Base-by-base conservation (phyloP, 2,113 vertebrate genomes). In the Eudyptes chrysolophus region DNA sequence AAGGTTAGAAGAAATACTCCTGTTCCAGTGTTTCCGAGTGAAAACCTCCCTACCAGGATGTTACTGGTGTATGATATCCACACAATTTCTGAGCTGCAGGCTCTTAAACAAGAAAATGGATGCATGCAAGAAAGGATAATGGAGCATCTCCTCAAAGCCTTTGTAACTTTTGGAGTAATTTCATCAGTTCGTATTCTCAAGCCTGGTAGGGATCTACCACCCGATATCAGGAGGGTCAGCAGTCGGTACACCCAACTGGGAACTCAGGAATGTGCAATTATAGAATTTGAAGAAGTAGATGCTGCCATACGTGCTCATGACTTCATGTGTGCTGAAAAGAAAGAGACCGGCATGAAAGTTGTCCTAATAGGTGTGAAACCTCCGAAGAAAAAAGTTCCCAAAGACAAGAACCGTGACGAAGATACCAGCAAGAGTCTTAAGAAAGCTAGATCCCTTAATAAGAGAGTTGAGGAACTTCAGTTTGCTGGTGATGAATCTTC, bases 261-360 rank as follows among this genome's bases (percentile, higher is more conserved):
- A 82, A 98, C 98, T 3, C 99, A 99, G 60, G 99, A 99, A 74
- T 99, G 99, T 10, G 99, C 99, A 88, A 99, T 99, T 8, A 97
- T 99, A 70, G 99, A 99, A 93, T 99, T 99, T 13, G 99, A 99
- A 97, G 99, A 99, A 95, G 99, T 99, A 52, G 99, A 99, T 30
- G 99, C 99, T 1, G 99, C 99, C 0, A 88, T 99, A 13, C 99
- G 80, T 80, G 99, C 99, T 81, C 99, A 99, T 0, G 99, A 99
- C 46, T 98, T 98, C 19, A 98, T 99, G 80, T 96, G 97, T 26
- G 44, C 95, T 1, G 98, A 98, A 71, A 98, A 98, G 6, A 98
- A 98, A 21, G 95, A 94, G 30, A 97, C 97, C 0, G 97, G 98
- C 69, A 97, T 99, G 97, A 99, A 99, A 84, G 99, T 99, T 44